These are phyloP conservation scores for Sinelater perroti DNA, from an alignment of 2,888 invertebrate genomes.

Conservation along the genomic window DNA sequence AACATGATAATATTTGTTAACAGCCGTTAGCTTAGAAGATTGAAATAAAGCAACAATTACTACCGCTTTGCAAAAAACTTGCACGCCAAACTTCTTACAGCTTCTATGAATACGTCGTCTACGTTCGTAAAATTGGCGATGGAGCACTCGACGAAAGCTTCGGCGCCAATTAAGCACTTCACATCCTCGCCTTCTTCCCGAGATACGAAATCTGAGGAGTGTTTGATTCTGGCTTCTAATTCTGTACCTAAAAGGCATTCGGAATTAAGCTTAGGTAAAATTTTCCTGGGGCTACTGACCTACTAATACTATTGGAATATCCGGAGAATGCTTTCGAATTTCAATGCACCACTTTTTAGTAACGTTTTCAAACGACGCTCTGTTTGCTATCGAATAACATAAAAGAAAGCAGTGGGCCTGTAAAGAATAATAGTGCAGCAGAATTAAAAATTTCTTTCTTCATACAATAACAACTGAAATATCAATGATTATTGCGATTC, in stretches of 20 bases:
- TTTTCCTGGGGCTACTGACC: constrained; percentile 37
- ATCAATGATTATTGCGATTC: no score
- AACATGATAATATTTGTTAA: no score
- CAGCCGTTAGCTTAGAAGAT: no score
- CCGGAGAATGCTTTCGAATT: constrained; percentile 41
- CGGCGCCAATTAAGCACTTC: constrained; percentile 45
- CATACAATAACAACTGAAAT: no score
- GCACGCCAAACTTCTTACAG: constrained; percentile 47
- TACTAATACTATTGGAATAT: constrained; percentile 44
- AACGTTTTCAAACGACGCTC: constrained; percentile 42
- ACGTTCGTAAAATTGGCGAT: constrained; percentile 43
- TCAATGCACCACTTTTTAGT: constrained; percentile 47
- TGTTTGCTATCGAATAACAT: constrained; percentile 44
- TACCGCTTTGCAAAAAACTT: no score
- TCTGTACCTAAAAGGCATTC: constrained; percentile 40
- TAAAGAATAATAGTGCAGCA: constrained; percentile 32
- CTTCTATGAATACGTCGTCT: constrained; percentile 48
- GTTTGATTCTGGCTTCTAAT: constrained; percentile 34
- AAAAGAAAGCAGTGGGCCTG: constrained; percentile 48
- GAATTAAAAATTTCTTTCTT: no score
- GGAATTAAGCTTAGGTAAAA: neutral
- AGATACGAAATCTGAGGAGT: constrained; percentile 30
- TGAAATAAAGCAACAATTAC: no score
- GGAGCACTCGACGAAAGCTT: constrained; percentile 49
- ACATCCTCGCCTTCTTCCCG: constrained; percentile 45